Conservation (phyloP, 35 echinoderm and acorn worm genomes). For the Chiridota heheva region DNA sequence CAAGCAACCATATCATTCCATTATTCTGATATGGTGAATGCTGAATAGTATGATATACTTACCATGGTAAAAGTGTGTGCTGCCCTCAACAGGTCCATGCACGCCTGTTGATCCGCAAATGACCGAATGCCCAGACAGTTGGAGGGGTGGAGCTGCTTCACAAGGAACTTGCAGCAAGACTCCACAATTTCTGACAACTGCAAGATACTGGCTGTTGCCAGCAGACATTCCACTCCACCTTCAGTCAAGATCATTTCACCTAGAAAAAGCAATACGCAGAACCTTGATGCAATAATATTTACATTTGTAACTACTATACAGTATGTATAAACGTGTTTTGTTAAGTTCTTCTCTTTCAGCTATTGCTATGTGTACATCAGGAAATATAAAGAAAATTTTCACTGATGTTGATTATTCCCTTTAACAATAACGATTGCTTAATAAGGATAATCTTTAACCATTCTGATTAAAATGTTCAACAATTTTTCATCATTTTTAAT, state of each 20-base stretch:
- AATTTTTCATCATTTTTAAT: too few relatives aligned
- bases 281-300: not conserved
- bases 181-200: conserved; percentile 92
- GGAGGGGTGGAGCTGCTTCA: conserved; percentile 97
- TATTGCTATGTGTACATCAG: too few relatives aligned
- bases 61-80: conserved; percentile 98
- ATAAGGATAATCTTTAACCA: too few relatives aligned
- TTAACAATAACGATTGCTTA: too few relatives aligned
- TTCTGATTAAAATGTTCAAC: too few relatives aligned
- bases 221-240: conserved; percentile 78
- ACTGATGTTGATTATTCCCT: too few relatives aligned
- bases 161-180: conserved; percentile 90
- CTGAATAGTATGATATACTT: too few relatives aligned
- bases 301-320: not conserved
- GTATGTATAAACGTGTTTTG: not conserved
- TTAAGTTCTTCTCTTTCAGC: not conserved
- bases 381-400: too few relatives aligned
- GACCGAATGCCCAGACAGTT: conserved; percentile 95
- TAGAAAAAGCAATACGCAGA: not conserved
- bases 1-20: too few relatives aligned
- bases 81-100: conserved; percentile 82
- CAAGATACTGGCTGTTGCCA: conserved; percentile 90
- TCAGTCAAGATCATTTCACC: conserved; percentile 72
- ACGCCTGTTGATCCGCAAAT: conserved; percentile 91
- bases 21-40: too few relatives aligned